Evolutionary conservation across 1,140 invertebrate genomes (phyloP), one percentile per base, ranked within the genome.

Genomic region (Trachymyrmex septentrionalis): DNA sequence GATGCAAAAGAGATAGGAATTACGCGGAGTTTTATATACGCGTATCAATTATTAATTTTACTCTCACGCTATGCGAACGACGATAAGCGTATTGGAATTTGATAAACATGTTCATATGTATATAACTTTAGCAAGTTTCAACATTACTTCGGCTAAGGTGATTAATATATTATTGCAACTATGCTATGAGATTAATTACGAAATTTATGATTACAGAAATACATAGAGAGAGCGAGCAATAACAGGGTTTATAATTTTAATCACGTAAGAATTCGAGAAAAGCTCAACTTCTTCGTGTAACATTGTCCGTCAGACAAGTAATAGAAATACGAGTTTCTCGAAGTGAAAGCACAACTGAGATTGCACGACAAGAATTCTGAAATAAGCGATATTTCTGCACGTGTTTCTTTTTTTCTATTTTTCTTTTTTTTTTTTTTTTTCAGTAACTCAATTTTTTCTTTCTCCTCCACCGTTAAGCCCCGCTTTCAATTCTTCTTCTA

Each of bases 1-100:
- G 72, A 14, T 19, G 48, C 24, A 16, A 50, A 16, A 9, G 19
- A 57, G 55, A 55, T 38, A 69, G 16, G 14, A 69, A 19, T n/a
- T 10, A 24, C 2, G 9, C 2, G 10, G 4, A n/a, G 14, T 50
- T 50, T 61, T 38, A 14, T 24, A 30, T 34, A 6, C 21, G 1
- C 66, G 12, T 14, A 1, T 21, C 75, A 21, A 73, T 84, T 48
- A 69, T 55, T 21, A 75, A 44, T 78, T 78, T 66, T 14, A 27
- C 14, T 73, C 27, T 73, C 27, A 6, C 30, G 44, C 19, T 6
- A 59, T 19, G 34, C n/a, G 30, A 71, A 30, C 61, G 27, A 19
- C 21, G 24, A 67, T 19, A 30, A 81, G 10, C 12, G 27, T 19
- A 27, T 53, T 14, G 21, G 7, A 59, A 38, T 38, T 38, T 69